Percentiles rank a stretch among this genome's conserved stretches.
Conservation (phyloP, 1,140 invertebrate genomes). For the Drosophila suzukii region DNA sequence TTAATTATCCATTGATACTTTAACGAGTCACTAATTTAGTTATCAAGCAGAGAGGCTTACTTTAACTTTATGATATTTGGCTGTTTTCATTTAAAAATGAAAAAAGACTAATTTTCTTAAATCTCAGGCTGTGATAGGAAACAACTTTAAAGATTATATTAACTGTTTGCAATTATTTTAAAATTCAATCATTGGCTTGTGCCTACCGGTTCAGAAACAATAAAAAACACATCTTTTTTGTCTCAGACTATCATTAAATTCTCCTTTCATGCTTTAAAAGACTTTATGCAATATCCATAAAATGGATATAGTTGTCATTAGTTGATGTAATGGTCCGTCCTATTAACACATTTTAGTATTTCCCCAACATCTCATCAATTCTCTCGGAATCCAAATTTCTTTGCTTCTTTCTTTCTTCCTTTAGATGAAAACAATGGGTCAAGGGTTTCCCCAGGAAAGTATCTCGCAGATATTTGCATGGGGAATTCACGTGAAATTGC, state of each 20-base stretch:
- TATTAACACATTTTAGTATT: background rate
- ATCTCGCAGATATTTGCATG: conserved; percentile 26
- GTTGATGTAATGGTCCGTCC: too few species aligned
- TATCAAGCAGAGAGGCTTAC: too few species aligned
- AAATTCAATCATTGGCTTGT: too few species aligned
- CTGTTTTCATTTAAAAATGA: too few species aligned
- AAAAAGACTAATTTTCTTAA: too few species aligned
- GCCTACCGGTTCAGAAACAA: background rate
- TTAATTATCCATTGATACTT: too few species aligned
- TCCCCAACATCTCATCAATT: background rate
- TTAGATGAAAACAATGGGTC: conserved; percentile 1
- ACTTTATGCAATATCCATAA: background rate
- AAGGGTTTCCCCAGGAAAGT: conserved; percentile 17
- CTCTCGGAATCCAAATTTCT: background rate
- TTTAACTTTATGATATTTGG: too few species aligned
- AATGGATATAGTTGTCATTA: background rate
- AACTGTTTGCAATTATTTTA: background rate
- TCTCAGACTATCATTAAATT: background rate
- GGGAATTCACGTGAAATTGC: background rate
- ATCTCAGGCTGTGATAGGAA: background rate
- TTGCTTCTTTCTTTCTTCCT: too few species aligned
- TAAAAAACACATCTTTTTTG: background rate
- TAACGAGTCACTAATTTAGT: too few species aligned
- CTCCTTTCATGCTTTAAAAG: background rate
- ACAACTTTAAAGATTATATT: background rate